Base-by-base conservation (phyloP, 2,113 vertebrate species). In the Perognathus longimembris region DNA sequence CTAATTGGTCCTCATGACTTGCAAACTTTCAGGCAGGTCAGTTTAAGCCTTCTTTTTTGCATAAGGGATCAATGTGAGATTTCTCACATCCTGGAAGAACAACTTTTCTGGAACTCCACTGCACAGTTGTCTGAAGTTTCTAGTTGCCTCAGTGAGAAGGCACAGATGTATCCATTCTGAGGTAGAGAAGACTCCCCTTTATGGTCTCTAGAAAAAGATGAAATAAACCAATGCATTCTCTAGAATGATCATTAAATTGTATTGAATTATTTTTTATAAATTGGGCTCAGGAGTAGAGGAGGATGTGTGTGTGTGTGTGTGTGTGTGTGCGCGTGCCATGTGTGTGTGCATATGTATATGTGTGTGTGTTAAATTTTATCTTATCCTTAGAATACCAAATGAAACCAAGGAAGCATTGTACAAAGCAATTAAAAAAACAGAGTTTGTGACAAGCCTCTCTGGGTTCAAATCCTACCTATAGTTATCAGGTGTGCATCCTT, bases 1-100 rank as follows among this genome's bases (percentile, higher is more conserved):
- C 96, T 96, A 96, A 97, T 97, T 96, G 95, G 93, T 94, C 94
- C 95, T 95, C 94, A 79, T 21, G 77, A 96, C 96, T 95, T 94
- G 92, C 87, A 96, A 96, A 96, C 91, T 96, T 95, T 69, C 59
- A 5, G 54, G 78, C 96, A 96, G 94, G 93, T 96, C 95, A 95
- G 70, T 94, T 74, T 79, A 92, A 94, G 67, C 61, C 85, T 88
- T 88, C 61, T 95, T 95, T 95, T 71, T 92, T 86, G 71, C 66
- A 70, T 95, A 66, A 69, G 66, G 61, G 71, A 92, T 96, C 89
- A 78, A 50, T 85, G 85, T 91, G 92, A 94, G 94, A 95, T 94
- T 91, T 78, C 81, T 82, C 80, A 82, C 63, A 82, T 93, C 74
- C 50, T 54, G 71, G 74, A 76, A 81, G 81, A 24, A 88, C 90